phyloP scores from a whole-genome alignment of 2,797 vertebrate species.

The Rhinogobio ventralis region DNA sequence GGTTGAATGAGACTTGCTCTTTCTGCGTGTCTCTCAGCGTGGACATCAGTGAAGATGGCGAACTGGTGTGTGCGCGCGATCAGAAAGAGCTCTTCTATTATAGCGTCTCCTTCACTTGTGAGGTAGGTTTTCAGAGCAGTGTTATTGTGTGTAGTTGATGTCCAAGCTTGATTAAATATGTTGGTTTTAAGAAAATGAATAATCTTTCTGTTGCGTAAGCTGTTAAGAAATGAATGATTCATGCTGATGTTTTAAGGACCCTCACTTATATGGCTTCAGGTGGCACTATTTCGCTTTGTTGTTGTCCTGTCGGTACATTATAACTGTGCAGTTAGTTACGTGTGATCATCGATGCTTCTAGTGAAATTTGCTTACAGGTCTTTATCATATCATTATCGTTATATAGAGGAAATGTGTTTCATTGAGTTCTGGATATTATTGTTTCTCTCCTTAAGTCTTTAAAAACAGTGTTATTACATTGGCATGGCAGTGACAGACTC shows the following conservation, averaged over 20 bases:
- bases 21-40: slow-evolving; percentile 57
- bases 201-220: not conserved
- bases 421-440: not conserved
- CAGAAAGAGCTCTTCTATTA: slow-evolving; percentile 70
- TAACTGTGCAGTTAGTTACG: not conserved
- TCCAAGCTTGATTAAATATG: not conserved
- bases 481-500: not conserved
- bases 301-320: not conserved
- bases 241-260: not conserved
- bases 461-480: not conserved
- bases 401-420: not conserved
- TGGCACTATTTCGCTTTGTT: not conserved
- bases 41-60: slow-evolving; percentile 73
- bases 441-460: not conserved
- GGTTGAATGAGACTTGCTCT: slow-evolving; percentile 49
- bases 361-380: not conserved
- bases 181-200: not conserved
- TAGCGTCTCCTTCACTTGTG: slow-evolving; percentile 65
- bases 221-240: not conserved
- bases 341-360: not conserved
- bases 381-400: not conserved
- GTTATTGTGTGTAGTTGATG: not conserved
- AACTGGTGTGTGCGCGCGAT: slow-evolving; percentile 73
- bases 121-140: slow-evolving; percentile 63
- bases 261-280: not conserved